Conservation (phyloP, 37 sponge, comb jelly and placozoan species). For the Petrosia ficiformis region DNA sequence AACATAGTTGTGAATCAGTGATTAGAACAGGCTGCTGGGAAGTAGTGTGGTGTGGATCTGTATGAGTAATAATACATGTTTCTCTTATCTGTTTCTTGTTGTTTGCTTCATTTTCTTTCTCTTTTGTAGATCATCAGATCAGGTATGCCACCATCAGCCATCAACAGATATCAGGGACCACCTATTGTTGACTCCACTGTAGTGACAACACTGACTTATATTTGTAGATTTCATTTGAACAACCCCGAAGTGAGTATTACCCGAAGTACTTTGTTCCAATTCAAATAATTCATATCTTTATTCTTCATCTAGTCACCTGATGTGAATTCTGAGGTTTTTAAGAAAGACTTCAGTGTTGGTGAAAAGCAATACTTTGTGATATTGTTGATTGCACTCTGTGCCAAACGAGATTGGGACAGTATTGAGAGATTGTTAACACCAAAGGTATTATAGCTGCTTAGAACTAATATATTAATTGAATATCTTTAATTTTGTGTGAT, state of each 20-base stretch:
- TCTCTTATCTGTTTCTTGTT: no score
- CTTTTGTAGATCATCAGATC: no score
- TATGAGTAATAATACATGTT: no score
- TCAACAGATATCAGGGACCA: background rate
- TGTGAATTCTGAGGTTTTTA: conserved; percentile 27
- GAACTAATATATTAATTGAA: background rate
- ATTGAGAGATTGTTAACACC: conserved; percentile 53
- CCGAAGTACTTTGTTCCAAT: no score
- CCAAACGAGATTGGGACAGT: conserved; percentile 19
- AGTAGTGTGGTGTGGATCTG: no score
- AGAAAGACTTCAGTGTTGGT: conserved; percentile 34
- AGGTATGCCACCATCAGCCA: background rate
- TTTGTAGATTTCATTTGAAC: conserved; percentile 22
- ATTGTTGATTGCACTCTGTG: conserved; percentile 24
- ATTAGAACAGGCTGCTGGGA: no score
- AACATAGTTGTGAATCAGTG: no score
- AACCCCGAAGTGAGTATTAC: conserved; percentile 12
- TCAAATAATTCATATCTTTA: no score
- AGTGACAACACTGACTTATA: conserved; percentile 49
- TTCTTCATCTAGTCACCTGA: conserved; percentile 20
- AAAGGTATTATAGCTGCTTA: conserved; percentile 5
- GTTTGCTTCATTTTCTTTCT: no score
- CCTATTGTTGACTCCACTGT: conserved; percentile 35
- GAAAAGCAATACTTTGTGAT: conserved; percentile 59
- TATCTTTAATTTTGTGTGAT: no score